Evolutionary conservation across 1,140 invertebrate species (phyloP).

Genomic region (Rhyacophila brunnea): DNA sequence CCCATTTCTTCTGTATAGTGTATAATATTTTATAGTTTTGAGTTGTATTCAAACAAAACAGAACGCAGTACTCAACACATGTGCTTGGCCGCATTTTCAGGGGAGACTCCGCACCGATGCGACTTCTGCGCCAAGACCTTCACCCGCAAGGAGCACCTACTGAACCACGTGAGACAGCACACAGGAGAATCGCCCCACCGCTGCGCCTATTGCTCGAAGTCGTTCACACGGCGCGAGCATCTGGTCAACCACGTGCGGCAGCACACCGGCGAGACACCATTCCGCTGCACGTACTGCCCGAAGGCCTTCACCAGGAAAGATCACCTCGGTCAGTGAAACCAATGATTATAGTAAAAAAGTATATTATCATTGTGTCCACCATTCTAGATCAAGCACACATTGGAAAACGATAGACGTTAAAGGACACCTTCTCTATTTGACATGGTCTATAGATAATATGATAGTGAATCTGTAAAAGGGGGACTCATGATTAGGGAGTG

Average conservation of each 20-base stretch:
- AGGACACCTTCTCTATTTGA: no score
- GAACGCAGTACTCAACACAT: no score
- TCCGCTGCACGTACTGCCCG: slow-evolving; percentile 81
- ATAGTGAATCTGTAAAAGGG: no score
- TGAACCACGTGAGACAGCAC: slow-evolving; percentile 82
- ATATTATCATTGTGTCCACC: no score
- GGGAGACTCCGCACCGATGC: slow-evolving; percentile 83
- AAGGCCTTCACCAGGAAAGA: slow-evolving; percentile 86
- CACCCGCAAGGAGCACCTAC: slow-evolving; percentile 77
- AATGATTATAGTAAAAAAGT: no score
- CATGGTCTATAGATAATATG: no score
- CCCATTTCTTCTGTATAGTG: no score
- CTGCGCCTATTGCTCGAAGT: slow-evolving; percentile 79
- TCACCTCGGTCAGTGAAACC: slow-evolving; percentile 61
- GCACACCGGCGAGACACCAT: slow-evolving; percentile 84
- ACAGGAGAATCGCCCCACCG: slow-evolving; percentile 79
- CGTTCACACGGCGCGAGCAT: slow-evolving; percentile 80
- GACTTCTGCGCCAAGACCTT: slow-evolving; percentile 83
- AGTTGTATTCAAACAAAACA: no score
- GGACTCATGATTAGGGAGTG: no score
- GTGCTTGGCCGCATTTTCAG: slow-evolving; percentile 39
- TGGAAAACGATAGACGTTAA: no score
- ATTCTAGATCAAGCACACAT: no score
- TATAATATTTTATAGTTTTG: no score
- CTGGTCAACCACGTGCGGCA: slow-evolving; percentile 73